Evolutionary conservation across 2,797 vertebrate genomes (phyloP).

Genomic region (Pseudochromis fuscus): DNA sequence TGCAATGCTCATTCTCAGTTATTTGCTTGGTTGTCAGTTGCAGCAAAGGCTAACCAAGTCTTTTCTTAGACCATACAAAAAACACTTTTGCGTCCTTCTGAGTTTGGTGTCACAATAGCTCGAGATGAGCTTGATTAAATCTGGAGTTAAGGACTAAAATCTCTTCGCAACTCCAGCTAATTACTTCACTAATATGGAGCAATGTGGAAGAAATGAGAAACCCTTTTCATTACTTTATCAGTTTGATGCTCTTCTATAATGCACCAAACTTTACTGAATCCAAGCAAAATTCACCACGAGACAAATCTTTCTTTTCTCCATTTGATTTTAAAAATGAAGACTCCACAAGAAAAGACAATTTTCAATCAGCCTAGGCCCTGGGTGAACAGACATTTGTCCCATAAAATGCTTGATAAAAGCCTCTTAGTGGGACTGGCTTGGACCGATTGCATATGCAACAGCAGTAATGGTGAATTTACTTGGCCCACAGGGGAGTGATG

Average conservation of each 20-base stretch:
- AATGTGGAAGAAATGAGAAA: conserved; percentile 24
- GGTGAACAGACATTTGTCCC: conserved; percentile 57
- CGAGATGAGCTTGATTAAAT: background rate
- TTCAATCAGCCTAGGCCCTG: conserved; percentile 34
- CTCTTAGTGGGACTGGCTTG: conserved; percentile 48
- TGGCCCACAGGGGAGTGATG: conserved; percentile 64
- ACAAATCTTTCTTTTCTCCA: conserved; percentile 28
- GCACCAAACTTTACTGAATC: conserved; percentile 30
- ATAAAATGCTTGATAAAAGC: conserved; percentile 69
- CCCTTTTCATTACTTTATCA: conserved; percentile 18
- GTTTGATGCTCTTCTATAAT: conserved; percentile 14
- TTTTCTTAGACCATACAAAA: background rate
- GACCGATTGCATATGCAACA: conserved; percentile 71
- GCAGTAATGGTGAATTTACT: conserved; percentile 70
- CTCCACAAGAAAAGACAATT: conserved; percentile 32
- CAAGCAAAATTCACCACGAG: conserved; percentile 16
- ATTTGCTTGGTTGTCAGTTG: conserved; percentile 7
- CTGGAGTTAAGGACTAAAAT: conserved; percentile 12
- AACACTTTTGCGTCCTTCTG: background rate
- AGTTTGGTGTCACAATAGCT: background rate
- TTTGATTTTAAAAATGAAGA: conserved; percentile 20
- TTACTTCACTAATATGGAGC: conserved; percentile 14
- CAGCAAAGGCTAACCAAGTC: background rate
- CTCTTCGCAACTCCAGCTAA: conserved; percentile 20
- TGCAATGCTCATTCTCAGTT: conserved; percentile 10